These are phyloP conservation scores for Myioborus melanocephalus DNA, from an alignment of 2,797 vertebrate species.

Conservation along the genomic window DNA sequence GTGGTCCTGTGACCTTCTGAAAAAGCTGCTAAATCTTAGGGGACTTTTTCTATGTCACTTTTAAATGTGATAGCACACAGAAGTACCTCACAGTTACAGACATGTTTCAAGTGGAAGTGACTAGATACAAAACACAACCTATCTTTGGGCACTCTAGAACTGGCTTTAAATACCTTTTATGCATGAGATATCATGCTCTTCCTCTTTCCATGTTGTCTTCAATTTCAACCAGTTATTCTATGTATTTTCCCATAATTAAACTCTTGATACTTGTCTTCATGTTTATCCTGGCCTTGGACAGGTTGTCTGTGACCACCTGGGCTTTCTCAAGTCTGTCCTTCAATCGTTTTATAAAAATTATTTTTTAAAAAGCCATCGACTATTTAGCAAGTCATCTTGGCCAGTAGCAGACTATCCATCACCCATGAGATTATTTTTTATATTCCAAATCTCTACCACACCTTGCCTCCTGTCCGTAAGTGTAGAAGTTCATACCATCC, in stretches of 20 bases:
- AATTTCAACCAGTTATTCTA: background rate
- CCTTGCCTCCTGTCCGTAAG: accelerated
- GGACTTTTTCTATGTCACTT: background rate
- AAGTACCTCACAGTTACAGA: background rate
- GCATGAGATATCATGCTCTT: background rate
- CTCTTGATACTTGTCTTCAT: background rate
- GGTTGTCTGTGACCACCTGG: background rate
- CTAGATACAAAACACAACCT: background rate
- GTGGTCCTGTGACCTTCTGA: background rate
- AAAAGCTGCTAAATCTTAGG: background rate
- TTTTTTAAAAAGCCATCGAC: background rate
- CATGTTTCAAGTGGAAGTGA: background rate
- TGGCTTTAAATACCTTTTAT: background rate
- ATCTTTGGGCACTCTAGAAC: background rate
- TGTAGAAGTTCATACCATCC: background rate
- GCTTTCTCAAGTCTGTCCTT: background rate
- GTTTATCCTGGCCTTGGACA: background rate
- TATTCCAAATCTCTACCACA: background rate
- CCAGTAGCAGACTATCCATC: background rate
- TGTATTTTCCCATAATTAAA: background rate
- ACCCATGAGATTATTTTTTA: background rate
- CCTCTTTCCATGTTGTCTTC: background rate
- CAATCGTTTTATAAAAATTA: background rate
- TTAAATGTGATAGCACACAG: background rate
- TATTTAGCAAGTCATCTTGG: background rate